Conservation (phyloP, 2,113 vertebrate species). For the Vulpes vulpes region DNA sequence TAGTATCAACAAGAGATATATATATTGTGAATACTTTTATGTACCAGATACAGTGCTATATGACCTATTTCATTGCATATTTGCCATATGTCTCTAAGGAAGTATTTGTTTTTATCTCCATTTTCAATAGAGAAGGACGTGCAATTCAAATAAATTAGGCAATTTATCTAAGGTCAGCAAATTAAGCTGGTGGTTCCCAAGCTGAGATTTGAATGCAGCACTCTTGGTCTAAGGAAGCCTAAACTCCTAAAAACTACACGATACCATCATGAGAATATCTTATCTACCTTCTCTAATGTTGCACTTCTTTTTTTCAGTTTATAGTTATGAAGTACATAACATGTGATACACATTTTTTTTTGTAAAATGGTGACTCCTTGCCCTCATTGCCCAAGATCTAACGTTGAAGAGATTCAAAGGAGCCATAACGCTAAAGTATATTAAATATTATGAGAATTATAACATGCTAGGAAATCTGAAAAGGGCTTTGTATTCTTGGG, state of each 20-base stretch:
- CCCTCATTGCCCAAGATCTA: not conserved
- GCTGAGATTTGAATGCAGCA: not conserved
- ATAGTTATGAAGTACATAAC: not conserved
- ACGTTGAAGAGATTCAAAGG: not conserved
- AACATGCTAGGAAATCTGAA: not conserved
- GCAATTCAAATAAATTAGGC: conserved; percentile 4
- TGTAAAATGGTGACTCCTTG: not conserved
- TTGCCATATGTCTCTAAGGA: not conserved
- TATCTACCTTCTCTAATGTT: not conserved
- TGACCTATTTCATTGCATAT: not conserved
- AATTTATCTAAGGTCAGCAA: not conserved
- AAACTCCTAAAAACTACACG: not conserved
- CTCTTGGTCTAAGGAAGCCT: not conserved
- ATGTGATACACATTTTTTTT: not conserved
- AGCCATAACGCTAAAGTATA: not conserved
- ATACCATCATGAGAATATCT: not conserved
- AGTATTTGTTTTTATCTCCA: not conserved
- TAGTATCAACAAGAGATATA: not conserved
- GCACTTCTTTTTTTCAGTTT: not conserved
- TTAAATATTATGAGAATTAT: not conserved
- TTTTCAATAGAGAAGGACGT: not conserved
- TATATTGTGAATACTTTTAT: not conserved
- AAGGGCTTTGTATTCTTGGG: not conserved
- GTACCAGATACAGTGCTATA: not conserved
- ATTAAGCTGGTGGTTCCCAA: not conserved